Percentiles rank a stretch among this genome's conserved stretches.
phyloP scores from a whole-genome alignment of 2,888 invertebrate species.

The Drosophila multiciliata region DNA sequence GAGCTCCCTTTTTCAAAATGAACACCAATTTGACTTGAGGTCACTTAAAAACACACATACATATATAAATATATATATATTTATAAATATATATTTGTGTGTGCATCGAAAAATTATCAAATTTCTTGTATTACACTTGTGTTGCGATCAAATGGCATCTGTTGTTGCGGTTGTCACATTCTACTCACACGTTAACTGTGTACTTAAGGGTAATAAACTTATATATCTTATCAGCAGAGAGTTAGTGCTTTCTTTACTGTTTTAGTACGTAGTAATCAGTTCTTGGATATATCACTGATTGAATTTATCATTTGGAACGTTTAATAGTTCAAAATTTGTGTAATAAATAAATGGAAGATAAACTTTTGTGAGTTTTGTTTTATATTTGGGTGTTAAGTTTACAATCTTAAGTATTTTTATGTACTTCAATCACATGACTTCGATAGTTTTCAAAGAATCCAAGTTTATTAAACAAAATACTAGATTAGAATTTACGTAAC shows the following conservation, averaged over 20 bases:
- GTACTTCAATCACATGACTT: not conserved
- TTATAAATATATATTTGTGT: not conserved
- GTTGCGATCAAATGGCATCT: not conserved
- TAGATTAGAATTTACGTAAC: not conserved
- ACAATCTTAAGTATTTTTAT: not conserved
- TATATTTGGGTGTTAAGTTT: not conserved
- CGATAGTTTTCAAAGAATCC: not conserved
- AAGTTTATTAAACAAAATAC: not conserved
- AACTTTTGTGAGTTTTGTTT: not conserved
- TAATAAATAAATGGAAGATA: not conserved
- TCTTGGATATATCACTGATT: not conserved
- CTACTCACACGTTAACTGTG: not conserved
- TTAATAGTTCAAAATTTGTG: not conserved
- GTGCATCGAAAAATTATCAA: constrained; percentile 11
- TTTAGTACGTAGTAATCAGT: not conserved
- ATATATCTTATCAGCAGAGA: constrained; percentile 15
- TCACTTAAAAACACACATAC: not conserved
- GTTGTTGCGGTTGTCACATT: not conserved
- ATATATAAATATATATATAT: not conserved
- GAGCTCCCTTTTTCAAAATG: constrained; percentile 15
- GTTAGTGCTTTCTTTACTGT: not conserved
- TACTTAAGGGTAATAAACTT: not conserved
- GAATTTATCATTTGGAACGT: not conserved
- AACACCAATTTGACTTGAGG: constrained; percentile 26
- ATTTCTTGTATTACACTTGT: constrained; percentile 2